Evolutionary conservation across 1,140 invertebrate species (phyloP).

Genomic region (Drosophila erecta): DNA sequence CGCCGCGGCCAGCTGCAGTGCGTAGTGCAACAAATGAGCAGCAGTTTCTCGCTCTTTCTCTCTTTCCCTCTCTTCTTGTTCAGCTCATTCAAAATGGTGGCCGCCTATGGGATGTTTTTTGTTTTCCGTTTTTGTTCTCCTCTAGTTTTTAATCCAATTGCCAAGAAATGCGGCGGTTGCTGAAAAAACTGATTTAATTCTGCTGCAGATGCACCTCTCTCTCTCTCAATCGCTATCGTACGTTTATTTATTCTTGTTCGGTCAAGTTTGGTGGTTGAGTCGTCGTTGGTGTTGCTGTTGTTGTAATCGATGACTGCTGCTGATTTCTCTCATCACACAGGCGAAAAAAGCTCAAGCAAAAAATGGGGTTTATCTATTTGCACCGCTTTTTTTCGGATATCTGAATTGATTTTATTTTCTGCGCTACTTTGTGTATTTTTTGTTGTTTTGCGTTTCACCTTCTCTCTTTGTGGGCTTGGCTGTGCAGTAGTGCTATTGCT

Average conservation of each 20-base stretch:
- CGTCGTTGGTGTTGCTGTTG: conserved; percentile 37
- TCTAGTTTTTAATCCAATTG: conserved; percentile 59
- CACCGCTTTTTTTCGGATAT: conserved; percentile 11
- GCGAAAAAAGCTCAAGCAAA: conserved; percentile 39
- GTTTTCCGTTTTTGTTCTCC: conserved; percentile 1
- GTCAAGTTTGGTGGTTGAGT: conserved; percentile 45
- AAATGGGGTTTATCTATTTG: conserved; percentile 44
- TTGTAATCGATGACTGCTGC: conserved; percentile 35
- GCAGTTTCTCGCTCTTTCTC: conserved; percentile 37
- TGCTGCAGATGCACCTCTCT: conserved; percentile 1
- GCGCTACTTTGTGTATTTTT: conserved; percentile 17
- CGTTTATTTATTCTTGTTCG: conserved; percentile 13
- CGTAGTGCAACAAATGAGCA: conserved; percentile 56
- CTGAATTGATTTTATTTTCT: conserved; percentile 31
- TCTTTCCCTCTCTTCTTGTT: conserved; percentile 39
- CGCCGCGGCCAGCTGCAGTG: conserved; percentile 66
- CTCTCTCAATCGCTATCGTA: conserved; percentile 1
- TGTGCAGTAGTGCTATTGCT: conserved; percentile 33
- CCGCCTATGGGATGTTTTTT: conserved; percentile 59
- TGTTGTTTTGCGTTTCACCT: conserved; percentile 59
- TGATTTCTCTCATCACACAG: conserved; percentile 72
- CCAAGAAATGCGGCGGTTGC: conserved; percentile 60
- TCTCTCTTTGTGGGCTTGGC: conserved; percentile 52
- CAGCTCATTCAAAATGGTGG: conserved; percentile 82
- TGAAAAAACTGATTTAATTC: conserved; percentile 46